phyloP scores from a whole-genome alignment of 2,113 vertebrate genomes.

The Mus spicilegus region DNA sequence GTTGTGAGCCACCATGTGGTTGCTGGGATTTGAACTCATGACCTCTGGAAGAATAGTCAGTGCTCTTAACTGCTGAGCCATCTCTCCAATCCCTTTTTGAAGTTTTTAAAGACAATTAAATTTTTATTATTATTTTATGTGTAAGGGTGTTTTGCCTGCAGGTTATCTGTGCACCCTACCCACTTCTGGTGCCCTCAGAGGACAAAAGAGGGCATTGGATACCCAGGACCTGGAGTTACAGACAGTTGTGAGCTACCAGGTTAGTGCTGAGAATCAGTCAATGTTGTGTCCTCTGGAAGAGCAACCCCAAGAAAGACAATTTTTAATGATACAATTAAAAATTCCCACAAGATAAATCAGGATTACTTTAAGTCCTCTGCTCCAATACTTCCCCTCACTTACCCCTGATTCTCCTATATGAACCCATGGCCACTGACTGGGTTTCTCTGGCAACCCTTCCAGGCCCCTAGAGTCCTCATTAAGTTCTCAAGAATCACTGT shows the following conservation, averaged over 20 bases:
- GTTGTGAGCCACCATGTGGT: too few species aligned
- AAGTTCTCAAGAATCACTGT: not conserved
- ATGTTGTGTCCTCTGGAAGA: not conserved
- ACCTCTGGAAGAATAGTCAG: too few species aligned
- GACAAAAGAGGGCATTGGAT: not conserved
- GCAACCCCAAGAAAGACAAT: not conserved
- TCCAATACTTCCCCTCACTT: not conserved
- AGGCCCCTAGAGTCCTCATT: not conserved
- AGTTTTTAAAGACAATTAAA: not conserved
- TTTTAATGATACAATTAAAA: slow-evolving; percentile 2
- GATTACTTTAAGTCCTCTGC: not conserved
- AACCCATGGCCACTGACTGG: too few species aligned
- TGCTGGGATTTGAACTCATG: too few species aligned
- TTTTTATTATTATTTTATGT: not conserved
- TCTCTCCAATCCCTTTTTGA: too few species aligned
- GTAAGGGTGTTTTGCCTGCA: not conserved
- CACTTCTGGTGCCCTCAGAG: not conserved
- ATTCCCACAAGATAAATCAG: not conserved
- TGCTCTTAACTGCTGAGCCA: too few species aligned
- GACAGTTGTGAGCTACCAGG: not conserved
- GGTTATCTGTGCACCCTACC: not conserved
- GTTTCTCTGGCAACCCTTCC: too few species aligned
- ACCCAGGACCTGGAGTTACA: not conserved
- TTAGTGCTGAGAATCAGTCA: not conserved
- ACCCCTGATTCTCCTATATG: not conserved